These are phyloP conservation scores for Ramphastos sulfuratus DNA, from an alignment of 2,113 vertebrate species.

Conservation along the genomic window DNA sequence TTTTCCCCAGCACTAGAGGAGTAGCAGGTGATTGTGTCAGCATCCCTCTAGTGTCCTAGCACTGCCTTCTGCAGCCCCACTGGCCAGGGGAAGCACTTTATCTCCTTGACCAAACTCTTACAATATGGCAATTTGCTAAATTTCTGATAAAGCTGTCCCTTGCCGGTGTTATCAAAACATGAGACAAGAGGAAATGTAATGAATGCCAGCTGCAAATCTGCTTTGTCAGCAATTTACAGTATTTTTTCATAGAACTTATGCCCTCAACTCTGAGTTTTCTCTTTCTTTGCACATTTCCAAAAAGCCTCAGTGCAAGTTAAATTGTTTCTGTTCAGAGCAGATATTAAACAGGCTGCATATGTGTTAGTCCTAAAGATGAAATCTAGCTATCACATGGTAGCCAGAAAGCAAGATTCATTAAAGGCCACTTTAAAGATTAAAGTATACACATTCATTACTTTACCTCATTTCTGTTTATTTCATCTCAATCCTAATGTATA, in stretches of 20 bases:
- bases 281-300: background rate
- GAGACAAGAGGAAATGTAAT: slow-evolving; percentile 1
- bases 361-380: background rate
- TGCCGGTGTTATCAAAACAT: background rate
- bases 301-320: background rate
- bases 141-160: background rate
- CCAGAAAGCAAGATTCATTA: background rate
- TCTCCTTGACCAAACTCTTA: background rate
- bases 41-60: background rate
- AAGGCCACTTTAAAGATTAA: background rate
- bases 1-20: too few species aligned
- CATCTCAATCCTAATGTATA: background rate
- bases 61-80: background rate
- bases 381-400: fast-evolving
- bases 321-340: background rate
- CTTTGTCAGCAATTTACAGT: background rate
- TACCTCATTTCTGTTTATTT: background rate
- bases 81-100: background rate
- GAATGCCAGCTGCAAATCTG: background rate
- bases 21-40: background rate
- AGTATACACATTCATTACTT: background rate
- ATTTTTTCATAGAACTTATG: background rate
- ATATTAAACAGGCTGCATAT: background rate
- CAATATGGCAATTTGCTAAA: background rate
- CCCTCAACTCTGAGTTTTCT: background rate